Evolutionary conservation across 2,113 vertebrate genomes (phyloP).

Genomic region (Amazona guildingii): DNA sequence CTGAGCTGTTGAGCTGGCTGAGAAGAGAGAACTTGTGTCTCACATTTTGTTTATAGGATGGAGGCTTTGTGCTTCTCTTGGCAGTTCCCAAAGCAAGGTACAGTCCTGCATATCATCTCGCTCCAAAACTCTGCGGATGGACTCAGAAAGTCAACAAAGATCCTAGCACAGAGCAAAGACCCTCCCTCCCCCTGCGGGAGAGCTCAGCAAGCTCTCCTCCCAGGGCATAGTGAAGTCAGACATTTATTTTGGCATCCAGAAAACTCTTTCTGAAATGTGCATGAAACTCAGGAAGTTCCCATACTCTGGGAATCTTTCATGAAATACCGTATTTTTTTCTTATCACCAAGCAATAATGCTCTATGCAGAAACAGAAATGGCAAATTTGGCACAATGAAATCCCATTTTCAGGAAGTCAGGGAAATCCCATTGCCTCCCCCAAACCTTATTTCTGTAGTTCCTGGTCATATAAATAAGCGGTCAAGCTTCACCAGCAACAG

Average conservation of each 20-base stretch:
- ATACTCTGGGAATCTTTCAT: neutral
- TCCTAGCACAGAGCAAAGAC: neutral
- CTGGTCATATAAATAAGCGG: neutral
- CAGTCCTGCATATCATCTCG: neutral
- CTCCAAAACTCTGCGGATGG: neutral
- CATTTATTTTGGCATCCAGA: conserved; percentile 43
- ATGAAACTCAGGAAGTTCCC: neutral
- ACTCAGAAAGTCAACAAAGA: neutral
- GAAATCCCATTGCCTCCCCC: neutral
- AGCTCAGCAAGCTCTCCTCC: conserved; percentile 2
- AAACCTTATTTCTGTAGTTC: neutral
- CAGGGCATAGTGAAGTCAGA: conserved; percentile 26
- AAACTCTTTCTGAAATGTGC: neutral
- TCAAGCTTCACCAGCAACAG: neutral
- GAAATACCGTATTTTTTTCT: neutral
- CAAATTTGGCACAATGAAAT: neutral
- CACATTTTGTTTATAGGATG: neutral
- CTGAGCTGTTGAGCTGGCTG: neutral
- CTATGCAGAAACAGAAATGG: neutral
- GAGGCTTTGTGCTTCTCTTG: neutral
- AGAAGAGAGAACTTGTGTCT: neutral
- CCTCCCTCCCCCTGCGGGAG: neutral
- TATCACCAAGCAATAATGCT: neutral
- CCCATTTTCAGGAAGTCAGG: neutral
- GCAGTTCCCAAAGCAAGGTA: conserved; percentile 10